Conservation (phyloP, 2,113 vertebrate genomes). For the Tilapia sparmanii region DNA sequence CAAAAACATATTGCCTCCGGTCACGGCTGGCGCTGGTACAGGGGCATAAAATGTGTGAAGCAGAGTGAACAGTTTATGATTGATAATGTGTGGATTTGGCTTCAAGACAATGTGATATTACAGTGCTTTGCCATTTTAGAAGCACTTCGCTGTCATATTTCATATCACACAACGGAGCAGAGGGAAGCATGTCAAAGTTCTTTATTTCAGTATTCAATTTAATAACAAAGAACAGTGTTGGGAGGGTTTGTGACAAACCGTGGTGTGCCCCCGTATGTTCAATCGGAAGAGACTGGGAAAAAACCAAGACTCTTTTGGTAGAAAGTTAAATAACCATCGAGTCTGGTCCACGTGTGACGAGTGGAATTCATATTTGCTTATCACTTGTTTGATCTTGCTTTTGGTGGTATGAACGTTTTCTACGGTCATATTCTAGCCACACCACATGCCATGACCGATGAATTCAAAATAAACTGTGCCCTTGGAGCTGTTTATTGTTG, state of each 20-base stretch:
- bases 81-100: conserved; percentile 29
- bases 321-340: not conserved
- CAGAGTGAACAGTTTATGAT: conserved; percentile 23
- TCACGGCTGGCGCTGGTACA: not conserved
- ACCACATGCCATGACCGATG: not conserved
- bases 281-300: not conserved
- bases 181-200: not conserved
- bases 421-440: not conserved
- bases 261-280: not conserved
- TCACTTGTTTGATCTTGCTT: not conserved
- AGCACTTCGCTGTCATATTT: not conserved
- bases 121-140: conserved; percentile 5
- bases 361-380: not conserved
- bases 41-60: not conserved
- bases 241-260: not conserved
- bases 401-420: not conserved
- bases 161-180: not conserved
- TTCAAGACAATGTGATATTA: conserved; percentile 35
- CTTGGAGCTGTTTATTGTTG: not conserved
- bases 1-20: not conserved
- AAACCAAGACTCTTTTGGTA: not conserved
- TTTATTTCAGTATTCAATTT: conserved; percentile 18
- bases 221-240: not conserved
- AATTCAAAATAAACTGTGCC: not conserved
- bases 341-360: not conserved